Evolutionary conservation across 1,140 invertebrate genomes (phyloP).

Genomic region (Leptinotarsa undecemlineata): DNA sequence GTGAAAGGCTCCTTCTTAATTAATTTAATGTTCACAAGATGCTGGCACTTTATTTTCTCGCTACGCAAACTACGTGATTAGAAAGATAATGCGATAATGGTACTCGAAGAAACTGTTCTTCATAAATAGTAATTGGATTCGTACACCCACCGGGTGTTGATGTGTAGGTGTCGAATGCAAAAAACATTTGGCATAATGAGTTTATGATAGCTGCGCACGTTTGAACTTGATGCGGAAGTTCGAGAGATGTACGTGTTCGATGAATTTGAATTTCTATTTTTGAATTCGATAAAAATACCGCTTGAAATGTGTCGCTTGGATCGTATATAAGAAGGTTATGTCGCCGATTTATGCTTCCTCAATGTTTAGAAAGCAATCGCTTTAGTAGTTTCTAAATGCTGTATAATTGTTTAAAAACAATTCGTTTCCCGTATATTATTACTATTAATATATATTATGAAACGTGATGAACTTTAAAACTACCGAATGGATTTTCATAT

Average conservation of each 20-base stretch:
- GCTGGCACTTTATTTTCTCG: constrained; percentile 11
- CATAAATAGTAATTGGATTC: constrained; percentile 18
- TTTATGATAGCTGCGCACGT: neutral
- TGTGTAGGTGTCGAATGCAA: neutral
- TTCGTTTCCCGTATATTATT: too few relatives aligned
- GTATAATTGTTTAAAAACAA: too few relatives aligned
- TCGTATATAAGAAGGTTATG: too few relatives aligned
- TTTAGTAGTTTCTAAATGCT: too few relatives aligned
- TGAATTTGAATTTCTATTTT: too few relatives aligned
- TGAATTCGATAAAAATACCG: too few relatives aligned
- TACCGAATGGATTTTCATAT: too few relatives aligned
- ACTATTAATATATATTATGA: too few relatives aligned
- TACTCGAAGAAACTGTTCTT: constrained; percentile 15
- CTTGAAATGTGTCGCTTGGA: too few relatives aligned
- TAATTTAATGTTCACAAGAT: constrained; percentile 13
- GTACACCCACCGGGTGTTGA: constrained; percentile 10
- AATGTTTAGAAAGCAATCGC: too few relatives aligned
- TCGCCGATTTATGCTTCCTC: too few relatives aligned
- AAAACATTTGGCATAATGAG: constrained; percentile 7
- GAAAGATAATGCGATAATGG: constrained; percentile 19
- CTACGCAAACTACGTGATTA: constrained; percentile 15
- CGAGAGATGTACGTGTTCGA: neutral
- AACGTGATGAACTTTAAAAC: too few relatives aligned
- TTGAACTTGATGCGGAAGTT: neutral
- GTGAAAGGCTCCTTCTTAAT: constrained; percentile 12